phyloP scores from a whole-genome alignment of 2,797 vertebrate species.

The Schizopygopsis malacanthus region DNA sequence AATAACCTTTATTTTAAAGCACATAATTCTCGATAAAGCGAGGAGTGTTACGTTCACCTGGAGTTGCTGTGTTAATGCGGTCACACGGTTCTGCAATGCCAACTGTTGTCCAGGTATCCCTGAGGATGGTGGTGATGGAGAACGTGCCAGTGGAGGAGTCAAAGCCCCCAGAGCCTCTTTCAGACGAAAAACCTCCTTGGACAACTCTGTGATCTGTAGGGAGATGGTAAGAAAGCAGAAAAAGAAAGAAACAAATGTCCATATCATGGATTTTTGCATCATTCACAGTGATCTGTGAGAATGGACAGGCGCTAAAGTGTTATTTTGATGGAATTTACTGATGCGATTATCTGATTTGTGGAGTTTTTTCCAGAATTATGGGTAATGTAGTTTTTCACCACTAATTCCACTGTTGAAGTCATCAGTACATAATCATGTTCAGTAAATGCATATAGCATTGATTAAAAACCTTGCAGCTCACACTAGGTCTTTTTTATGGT shows the following conservation, averaged over 20 bases:
- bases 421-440: too few relatives aligned
- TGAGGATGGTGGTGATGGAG: conserved; percentile 69
- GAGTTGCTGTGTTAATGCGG: conserved; percentile 82
- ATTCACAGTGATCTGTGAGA: not conserved
- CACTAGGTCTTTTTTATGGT: not conserved
- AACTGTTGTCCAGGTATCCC: conserved; percentile 76
- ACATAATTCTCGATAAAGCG: not conserved
- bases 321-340: not conserved
- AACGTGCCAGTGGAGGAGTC: conserved; percentile 71
- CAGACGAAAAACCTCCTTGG: conserved; percentile 91
- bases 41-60: conserved; percentile 70
- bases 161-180: conserved; percentile 89
- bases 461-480: not conserved
- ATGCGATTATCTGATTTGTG: not conserved
- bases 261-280: not conserved
- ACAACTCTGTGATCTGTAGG: conserved; percentile 90
- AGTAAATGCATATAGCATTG: not conserved
- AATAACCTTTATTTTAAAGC: not conserved
- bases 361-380: not conserved
- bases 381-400: not conserved
- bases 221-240: not conserved
- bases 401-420: not conserved
- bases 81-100: conserved; percentile 81
- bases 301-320: not conserved
- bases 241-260: not conserved